Conservation (phyloP, 2,113 vertebrate species). For the human region DNA sequence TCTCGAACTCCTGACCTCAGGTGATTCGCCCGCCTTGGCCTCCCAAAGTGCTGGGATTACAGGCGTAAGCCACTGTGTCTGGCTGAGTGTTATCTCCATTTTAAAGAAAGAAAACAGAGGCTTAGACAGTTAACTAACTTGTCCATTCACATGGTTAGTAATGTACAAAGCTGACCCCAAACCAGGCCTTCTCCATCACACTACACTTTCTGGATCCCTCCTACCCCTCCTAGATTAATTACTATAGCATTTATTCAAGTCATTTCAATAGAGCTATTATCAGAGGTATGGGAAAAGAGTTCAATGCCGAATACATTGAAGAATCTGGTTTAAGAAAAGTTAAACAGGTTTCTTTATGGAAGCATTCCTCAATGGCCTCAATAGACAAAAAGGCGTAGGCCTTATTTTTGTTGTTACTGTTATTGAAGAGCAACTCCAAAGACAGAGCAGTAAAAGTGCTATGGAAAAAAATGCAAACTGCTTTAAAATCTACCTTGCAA, state of each 20-base stretch:
- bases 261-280: background rate
- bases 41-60: too few species aligned
- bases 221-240: background rate
- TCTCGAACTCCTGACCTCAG: too few species aligned
- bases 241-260: background rate
- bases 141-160: background rate
- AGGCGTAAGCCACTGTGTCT: too few species aligned
- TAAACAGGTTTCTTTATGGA: background rate
- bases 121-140: background rate
- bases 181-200: background rate
- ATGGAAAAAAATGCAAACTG: background rate
- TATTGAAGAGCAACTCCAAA: background rate
- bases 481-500: background rate
- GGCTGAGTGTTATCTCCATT: background rate
- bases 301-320: background rate
- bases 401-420: background rate
- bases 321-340: background rate
- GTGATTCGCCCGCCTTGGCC: too few species aligned
- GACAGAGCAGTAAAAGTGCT: background rate
- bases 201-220: background rate
- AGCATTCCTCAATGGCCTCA: background rate
- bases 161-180: background rate
- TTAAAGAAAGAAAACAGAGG: constrained; percentile 49
- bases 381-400: background rate
- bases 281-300: background rate